Conservation (phyloP, 1,140 invertebrate species). For the Lethocerus indicus region DNA sequence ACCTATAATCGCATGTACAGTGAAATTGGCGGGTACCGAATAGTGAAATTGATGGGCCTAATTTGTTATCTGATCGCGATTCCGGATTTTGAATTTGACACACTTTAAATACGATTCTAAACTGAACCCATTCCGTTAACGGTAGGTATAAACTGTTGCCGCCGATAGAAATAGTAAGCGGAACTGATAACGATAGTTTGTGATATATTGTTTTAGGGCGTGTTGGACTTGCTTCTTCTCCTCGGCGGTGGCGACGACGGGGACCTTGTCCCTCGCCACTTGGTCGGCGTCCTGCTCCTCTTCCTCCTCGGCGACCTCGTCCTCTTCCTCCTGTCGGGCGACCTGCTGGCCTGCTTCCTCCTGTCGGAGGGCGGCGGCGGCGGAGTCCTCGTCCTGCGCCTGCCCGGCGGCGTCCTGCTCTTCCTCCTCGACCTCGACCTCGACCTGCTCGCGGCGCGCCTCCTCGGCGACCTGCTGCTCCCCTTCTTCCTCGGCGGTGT, state of each 20-base stretch:
- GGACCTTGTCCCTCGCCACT: constrained; percentile 9
- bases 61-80: too few relatives aligned
- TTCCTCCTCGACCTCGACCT: constrained; percentile 12
- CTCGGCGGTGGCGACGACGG: constrained; percentile 4
- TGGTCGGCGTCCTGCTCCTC: constrained; percentile 12
- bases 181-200: too few relatives aligned
- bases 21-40: too few relatives aligned
- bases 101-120: too few relatives aligned
- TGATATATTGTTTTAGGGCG: too few relatives aligned
- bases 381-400: constrained; percentile 13
- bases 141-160: too few relatives aligned
- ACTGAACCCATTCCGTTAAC: too few relatives aligned
- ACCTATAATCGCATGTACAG: too few relatives aligned
- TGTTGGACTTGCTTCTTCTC: too few relatives aligned
- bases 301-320: constrained; percentile 14
- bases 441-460: constrained; percentile 6
- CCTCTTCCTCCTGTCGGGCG: constrained; percentile 5
- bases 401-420: constrained; percentile 10
- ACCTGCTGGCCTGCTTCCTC: constrained; percentile 9
- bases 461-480: constrained; percentile 6
- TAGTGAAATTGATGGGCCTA: too few relatives aligned
- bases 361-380: constrained; percentile 10
- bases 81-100: too few relatives aligned
- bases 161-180: too few relatives aligned
- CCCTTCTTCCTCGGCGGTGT: constrained; percentile 9